phyloP scores from a whole-genome alignment of 2,797 vertebrate species.

The Triplophysa yarkandensis region DNA sequence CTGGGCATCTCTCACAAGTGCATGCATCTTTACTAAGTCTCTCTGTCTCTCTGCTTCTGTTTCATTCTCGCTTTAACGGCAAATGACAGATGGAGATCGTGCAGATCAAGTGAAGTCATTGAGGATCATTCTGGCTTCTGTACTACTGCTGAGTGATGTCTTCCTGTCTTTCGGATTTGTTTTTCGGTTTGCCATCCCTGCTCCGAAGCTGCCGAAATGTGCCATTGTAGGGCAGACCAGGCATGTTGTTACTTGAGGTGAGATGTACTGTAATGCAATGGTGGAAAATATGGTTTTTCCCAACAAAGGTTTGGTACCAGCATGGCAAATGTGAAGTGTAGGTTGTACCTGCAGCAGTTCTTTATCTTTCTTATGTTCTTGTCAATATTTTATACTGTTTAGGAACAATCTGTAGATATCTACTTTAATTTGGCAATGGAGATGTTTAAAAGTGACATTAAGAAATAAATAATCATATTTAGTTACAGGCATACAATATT shows the following conservation, averaged over 20 bases:
- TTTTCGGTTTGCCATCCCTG: slow-evolving; percentile 36
- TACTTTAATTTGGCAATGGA: no score
- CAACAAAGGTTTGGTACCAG: not conserved
- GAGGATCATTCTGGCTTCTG: slow-evolving; percentile 61
- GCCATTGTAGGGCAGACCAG: slow-evolving; percentile 4
- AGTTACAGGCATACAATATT: no score
- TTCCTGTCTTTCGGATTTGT: slow-evolving; percentile 60
- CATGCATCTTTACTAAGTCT: slow-evolving; percentile 26
- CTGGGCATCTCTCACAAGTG: slow-evolving; percentile 53
- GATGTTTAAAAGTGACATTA: no score
- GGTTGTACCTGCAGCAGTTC: no score
- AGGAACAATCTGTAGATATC: no score
- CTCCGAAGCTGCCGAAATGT: slow-evolving; percentile 62
- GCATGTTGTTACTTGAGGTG: not conserved
- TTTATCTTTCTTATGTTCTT: no score
- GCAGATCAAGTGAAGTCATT: slow-evolving; percentile 57
- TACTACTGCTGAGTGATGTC: slow-evolving; percentile 66
- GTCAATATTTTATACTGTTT: no score
- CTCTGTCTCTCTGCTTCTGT: slow-evolving; percentile 33
- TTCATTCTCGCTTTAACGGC: slow-evolving; percentile 34
- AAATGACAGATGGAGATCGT: slow-evolving; percentile 63
- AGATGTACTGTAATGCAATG: not conserved
- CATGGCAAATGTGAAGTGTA: not conserved
- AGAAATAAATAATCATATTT: no score
- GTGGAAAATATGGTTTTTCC: not conserved